Base-by-base conservation (phyloP, 2,797 vertebrate species). In the Pipistrellus pipistrellus region DNA sequence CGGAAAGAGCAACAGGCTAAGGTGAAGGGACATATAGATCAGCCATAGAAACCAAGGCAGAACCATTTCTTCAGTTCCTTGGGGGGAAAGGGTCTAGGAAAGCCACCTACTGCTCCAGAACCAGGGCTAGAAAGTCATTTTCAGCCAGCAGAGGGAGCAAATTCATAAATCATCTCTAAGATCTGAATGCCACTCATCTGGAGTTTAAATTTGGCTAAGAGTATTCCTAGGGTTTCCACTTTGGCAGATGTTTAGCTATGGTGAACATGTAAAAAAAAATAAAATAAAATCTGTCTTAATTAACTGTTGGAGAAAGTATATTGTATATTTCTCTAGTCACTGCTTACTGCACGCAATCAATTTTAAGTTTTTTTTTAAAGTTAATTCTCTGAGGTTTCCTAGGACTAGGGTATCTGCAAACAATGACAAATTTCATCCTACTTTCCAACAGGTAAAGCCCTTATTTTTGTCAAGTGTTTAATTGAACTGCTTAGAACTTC, bases 351-450 rank as follows among this genome's bases (percentile, higher is more conserved):
- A 17, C 23, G 21, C 44, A 51, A 57, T 68, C 18, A 46, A 48
- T 55, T 91, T 82, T 53, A 85, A 91, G 48, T 11, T 44, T 11
- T 44, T 44, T 44, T 9, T 11, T 44, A 41, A 85, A 71, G 51
- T 55, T 51, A 88, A 66, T 85, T 41, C 15, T 66, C 35, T 72
- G 32, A 83, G 35, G 25, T 84, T 75, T 94, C 64, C 82, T 83
- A 64, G 30, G 55, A 38, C 12, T 23, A 57, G 64, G 23, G 15
- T 59, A 46, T 83, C 51, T 69, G 27, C 35, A 88, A 93, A 95
- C 3, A 14, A 30, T 51, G 44, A 46, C 21, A 23, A 20, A 64
- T 35, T 21, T 66, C 51, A 6, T 59, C 38, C 21, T 72, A 14
- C 14, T 82, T 87, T 93, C 41, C 59, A 35, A 66, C 9, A 44